Evolutionary conservation across 2,113 vertebrate species (phyloP).

Genomic region (Eudorcas thomsonii): DNA sequence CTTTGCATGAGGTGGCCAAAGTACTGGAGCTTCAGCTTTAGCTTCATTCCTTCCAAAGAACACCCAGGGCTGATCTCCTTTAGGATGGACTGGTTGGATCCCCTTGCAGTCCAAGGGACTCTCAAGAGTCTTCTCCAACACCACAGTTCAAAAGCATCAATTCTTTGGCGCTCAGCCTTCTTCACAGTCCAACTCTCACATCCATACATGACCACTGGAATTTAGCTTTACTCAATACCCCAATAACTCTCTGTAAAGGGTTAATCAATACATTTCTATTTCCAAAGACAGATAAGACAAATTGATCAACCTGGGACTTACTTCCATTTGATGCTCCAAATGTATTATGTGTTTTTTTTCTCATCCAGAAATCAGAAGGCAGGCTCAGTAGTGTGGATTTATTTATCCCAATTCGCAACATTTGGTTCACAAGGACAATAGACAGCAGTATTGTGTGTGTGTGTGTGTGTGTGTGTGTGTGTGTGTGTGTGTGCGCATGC

Average conservation of each 20-base stretch:
- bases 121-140: too few species aligned
- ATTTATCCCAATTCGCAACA: not conserved
- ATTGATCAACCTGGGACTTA: not conserved
- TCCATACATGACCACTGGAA: too few species aligned
- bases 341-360: not conserved
- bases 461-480: accelerated
- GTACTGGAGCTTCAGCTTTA: too few species aligned
- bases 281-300: not conserved
- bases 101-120: too few species aligned
- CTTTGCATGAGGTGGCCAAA: too few species aligned
- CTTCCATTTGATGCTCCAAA: not conserved
- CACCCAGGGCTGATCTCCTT: too few species aligned
- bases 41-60: too few species aligned
- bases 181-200: too few species aligned
- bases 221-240: not conserved
- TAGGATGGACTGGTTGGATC: too few species aligned
- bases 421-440: not conserved
- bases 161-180: accelerated
- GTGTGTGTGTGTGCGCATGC: accelerated
- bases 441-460: not conserved
- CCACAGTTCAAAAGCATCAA: too few species aligned
- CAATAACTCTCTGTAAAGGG: not conserved
- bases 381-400: not conserved
- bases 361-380: not conserved
- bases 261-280: not conserved